Conservation (phyloP, 2,888 invertebrate species). For the Erebia palarica region DNA sequence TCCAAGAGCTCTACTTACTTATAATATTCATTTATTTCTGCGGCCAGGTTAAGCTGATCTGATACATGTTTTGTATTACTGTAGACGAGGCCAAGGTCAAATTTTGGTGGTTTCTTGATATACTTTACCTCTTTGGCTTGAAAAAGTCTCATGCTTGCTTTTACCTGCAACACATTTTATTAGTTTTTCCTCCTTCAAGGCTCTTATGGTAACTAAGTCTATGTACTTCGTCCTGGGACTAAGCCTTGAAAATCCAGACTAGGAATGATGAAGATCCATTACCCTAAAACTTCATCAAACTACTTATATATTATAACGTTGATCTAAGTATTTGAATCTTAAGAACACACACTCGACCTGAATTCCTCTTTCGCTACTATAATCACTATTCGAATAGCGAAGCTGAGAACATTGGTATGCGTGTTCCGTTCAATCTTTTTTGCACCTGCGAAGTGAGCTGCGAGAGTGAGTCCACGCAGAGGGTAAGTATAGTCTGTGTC, state of each 20-base stretch:
- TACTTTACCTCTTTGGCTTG: slow-evolving; percentile 67
- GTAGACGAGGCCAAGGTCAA: slow-evolving; percentile 63
- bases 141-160: slow-evolving; percentile 64
- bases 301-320: too few species aligned
- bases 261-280: background rate
- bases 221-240: too few species aligned
- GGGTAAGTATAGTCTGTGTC: too few species aligned
- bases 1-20: slow-evolving; percentile 56
- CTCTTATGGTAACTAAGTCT: background rate
- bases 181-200: background rate
- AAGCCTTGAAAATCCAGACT: background rate
- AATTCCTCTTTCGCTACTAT: too few species aligned
- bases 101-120: slow-evolving; percentile 59
- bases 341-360: too few species aligned
- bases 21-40: slow-evolving; percentile 56
- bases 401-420: too few species aligned
- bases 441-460: too few species aligned
- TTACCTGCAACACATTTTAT: slow-evolving; percentile 55
- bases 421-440: too few species aligned
- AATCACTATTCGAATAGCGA: too few species aligned
- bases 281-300: too few species aligned
- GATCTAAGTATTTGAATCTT: too few species aligned
- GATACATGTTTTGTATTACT: slow-evolving; percentile 64
- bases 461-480: too few species aligned
- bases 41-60: slow-evolving; percentile 54